A percentile compares a stretch with the other conserved stretches of the same genome.
These are phyloP conservation scores for Sphenodon punctatus DNA, from an alignment of 2,797 vertebrate genomes.

Conservation along the genomic window DNA sequence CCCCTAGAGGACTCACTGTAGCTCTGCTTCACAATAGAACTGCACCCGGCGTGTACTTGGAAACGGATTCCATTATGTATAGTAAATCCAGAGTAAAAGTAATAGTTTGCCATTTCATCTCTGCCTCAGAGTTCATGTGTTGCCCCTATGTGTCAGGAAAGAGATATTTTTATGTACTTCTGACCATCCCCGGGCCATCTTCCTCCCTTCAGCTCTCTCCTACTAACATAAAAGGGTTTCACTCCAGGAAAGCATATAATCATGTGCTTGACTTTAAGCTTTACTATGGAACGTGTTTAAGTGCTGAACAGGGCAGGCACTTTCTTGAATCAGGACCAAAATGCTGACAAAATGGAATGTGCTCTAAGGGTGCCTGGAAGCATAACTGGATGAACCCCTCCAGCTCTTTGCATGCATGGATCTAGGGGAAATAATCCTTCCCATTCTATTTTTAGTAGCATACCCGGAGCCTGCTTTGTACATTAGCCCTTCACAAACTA, in stretches of 20 bases:
- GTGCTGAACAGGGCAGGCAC: not conserved
- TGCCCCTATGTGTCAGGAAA: not conserved
- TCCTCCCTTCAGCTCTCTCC: not conserved
- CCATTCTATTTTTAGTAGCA: not conserved
- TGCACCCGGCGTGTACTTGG: not conserved
- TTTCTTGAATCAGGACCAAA: not conserved
- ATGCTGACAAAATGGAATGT: not conserved
- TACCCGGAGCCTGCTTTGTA: no score
- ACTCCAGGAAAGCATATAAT: not conserved
- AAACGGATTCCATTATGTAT: not conserved
- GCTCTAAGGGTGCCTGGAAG: not conserved
- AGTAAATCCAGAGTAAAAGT: not conserved
- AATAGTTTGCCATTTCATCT: not conserved
- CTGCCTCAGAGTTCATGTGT: not conserved
- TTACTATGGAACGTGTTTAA: not conserved
- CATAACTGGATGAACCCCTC: no score
- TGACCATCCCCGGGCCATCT: not conserved
- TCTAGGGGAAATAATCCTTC: not conserved
- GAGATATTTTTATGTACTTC: not conserved
- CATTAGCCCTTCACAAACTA: no score
- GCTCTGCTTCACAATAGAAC: not conserved
- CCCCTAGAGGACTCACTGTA: not conserved
- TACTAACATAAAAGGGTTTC: not conserved
- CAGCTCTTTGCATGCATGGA: not conserved
- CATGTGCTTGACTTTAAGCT: not conserved